Percentiles rank a stretch among this genome's conserved stretches.
Conservation (phyloP, 1,140 invertebrate species). For the Megalonaias nervosa region DNA sequence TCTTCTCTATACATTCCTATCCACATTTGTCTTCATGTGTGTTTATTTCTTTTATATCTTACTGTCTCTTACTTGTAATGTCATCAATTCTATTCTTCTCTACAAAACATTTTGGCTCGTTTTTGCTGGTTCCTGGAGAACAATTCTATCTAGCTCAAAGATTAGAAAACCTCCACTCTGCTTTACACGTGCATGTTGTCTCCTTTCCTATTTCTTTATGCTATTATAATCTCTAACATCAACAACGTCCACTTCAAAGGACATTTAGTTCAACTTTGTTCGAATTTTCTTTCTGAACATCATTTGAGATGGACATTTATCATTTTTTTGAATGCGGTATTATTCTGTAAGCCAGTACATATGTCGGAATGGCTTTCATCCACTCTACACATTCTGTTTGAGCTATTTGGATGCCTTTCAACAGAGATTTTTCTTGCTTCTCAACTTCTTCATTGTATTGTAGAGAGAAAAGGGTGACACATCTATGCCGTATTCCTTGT, state of each 20-base stretch:
- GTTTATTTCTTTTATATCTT: no score
- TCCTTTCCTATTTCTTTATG: slow-evolving; percentile 22
- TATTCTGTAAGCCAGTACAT: slow-evolving; percentile 21
- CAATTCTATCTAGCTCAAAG: no score
- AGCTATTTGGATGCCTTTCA: slow-evolving; percentile 42
- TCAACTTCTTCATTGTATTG: slow-evolving; percentile 47
- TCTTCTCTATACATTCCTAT: no score
- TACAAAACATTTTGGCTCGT: no score
- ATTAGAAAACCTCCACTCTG: no score
- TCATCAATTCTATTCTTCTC: no score
- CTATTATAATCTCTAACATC: slow-evolving; percentile 28
- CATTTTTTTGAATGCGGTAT: slow-evolving; percentile 25
- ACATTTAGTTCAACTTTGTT: slow-evolving; percentile 29
- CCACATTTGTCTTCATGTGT: no score
- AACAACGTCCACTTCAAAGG: neutral
- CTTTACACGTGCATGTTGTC: no score
- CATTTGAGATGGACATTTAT: slow-evolving; percentile 19
- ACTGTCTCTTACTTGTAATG: no score
- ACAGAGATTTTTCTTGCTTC: slow-evolving; percentile 35
- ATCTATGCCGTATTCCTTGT: neutral
- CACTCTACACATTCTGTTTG: slow-evolving; percentile 32
- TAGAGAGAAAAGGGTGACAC: slow-evolving; percentile 4
- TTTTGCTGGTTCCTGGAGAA: no score
- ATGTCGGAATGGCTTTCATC: neutral
- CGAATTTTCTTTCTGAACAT: slow-evolving; percentile 29